A percentile compares a stretch with the other conserved stretches of the same genome.
Evolutionary conservation across 2,888 invertebrate species (phyloP).

Genomic region (Diabrotica balteata): DNA sequence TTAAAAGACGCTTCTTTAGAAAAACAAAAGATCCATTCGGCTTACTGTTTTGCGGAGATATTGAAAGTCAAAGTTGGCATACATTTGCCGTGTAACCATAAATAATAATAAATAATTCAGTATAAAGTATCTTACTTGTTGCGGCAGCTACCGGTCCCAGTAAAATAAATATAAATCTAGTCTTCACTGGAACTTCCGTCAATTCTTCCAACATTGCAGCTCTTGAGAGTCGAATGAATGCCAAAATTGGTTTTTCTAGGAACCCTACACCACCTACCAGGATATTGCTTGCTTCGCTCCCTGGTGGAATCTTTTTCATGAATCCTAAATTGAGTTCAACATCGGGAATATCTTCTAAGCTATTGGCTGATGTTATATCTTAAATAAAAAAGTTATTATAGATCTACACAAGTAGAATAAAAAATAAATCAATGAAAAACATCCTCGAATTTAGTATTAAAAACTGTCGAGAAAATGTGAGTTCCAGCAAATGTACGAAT

Average conservation of each 20-base stretch:
- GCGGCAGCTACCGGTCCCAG: constrained; percentile 74
- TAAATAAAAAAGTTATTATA: background rate
- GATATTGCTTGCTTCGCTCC: constrained; percentile 98
- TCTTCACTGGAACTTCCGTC: constrained; percentile 96
- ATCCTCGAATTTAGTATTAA: too few relatives aligned
- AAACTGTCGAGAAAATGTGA: too few relatives aligned
- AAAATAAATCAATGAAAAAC: too few relatives aligned
- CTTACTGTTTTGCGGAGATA: too few relatives aligned
- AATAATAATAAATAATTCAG: background rate
- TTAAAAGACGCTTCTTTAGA: too few relatives aligned
- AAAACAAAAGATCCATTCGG: too few relatives aligned
- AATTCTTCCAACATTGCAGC: constrained; percentile 92
- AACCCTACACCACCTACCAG: constrained; percentile 97
- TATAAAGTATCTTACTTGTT: constrained; percentile 32
- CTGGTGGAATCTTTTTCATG: constrained; percentile 95
- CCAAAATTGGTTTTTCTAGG: constrained; percentile 89
- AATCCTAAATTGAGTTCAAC: constrained; percentile 88
- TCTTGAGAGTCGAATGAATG: constrained; percentile 89
- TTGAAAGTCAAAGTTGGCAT: too few relatives aligned
- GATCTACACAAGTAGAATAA: too few relatives aligned
- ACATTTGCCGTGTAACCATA: too few relatives aligned
- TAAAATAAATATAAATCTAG: constrained; percentile 90
- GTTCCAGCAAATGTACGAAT: too few relatives aligned
- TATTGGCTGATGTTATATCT: constrained; percentile 59
- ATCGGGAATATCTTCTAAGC: constrained; percentile 68